Evolutionary conservation across 1,140 invertebrate genomes (phyloP).

Genomic region (Drosophila nannoptera): DNA sequence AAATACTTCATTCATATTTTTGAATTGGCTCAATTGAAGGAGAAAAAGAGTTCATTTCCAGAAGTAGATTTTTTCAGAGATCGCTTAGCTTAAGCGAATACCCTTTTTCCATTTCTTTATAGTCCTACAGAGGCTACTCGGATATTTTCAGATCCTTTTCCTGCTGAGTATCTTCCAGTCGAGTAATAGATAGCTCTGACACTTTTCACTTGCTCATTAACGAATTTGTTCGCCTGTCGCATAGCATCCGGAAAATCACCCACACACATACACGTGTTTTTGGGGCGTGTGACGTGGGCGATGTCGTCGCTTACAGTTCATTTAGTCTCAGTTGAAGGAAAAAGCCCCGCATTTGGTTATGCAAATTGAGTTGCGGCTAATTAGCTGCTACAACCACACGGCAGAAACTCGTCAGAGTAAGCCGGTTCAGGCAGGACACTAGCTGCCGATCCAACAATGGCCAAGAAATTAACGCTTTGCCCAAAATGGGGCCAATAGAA

Average conservation of each 20-base stretch:
- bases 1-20: neutral
- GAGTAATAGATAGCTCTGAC: neutral
- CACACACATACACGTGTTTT: conserved; percentile 18
- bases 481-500: conserved; percentile 3
- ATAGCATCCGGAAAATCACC: conserved; percentile 20
- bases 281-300: conserved; percentile 51
- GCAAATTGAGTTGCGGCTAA: conserved; percentile 57
- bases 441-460: conserved; percentile 9
- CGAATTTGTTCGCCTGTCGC: conserved; percentile 43
- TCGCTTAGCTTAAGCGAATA: no score
- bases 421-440: conserved; percentile 4
- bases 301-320: conserved; percentile 55
- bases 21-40: no score
- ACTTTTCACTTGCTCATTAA: conserved; percentile 47
- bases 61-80: no score
- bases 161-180: conserved; percentile 8
- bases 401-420: conserved; percentile 17
- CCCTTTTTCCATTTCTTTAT: no score
- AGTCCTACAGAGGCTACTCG: no score
- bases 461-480: conserved; percentile 25
- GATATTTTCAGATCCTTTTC: neutral
- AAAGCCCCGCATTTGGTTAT: conserved; percentile 47
- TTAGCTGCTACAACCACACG: conserved; percentile 43
- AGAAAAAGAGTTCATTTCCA: no score
- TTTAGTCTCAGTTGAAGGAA: conserved; percentile 38